A percentile compares a stretch with the other conserved stretches of the same genome.
Evolutionary conservation across 2,797 vertebrate species (phyloP).

Genomic region (Meriones psammophilus): DNA sequence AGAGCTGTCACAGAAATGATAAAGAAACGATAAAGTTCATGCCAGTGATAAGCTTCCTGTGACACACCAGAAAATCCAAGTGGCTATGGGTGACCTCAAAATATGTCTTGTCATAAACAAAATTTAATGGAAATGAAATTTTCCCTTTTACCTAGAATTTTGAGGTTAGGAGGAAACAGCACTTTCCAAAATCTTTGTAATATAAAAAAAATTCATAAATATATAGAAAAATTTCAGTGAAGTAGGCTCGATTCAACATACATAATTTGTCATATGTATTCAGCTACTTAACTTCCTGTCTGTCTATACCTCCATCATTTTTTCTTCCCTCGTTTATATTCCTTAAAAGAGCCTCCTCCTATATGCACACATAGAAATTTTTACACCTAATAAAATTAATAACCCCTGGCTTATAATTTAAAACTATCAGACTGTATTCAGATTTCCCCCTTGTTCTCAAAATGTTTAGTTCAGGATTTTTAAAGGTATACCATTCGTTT

Average conservation of each 20-base stretch:
- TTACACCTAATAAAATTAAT: background rate
- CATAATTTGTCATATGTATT: background rate
- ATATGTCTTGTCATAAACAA: slow-evolving; percentile 2
- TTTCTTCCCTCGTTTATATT: background rate
- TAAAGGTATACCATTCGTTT: background rate
- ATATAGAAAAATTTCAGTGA: background rate
- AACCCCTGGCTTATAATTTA: background rate
- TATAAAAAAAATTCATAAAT: slow-evolving; percentile 1
- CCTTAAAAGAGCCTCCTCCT: background rate
- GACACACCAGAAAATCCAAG: background rate
- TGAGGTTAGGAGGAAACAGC: background rate
- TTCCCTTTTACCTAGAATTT: background rate
- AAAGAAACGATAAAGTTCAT: background rate
- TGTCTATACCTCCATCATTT: background rate
- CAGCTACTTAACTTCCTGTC: background rate
- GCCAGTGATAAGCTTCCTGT: background rate
- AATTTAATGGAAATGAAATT: slow-evolving; percentile 5
- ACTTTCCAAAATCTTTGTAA: background rate
- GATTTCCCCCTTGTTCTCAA: background rate
- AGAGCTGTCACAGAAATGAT: background rate
- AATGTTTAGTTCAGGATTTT: background rate
- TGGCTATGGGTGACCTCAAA: slow-evolving; percentile 4
- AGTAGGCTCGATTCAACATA: background rate
- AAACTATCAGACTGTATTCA: background rate
- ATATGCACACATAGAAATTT: background rate